A percentile compares a stretch with the other conserved stretches of the same genome.
Conservation (phyloP, 1,140 invertebrate species). For the Lepidurus couesii region DNA sequence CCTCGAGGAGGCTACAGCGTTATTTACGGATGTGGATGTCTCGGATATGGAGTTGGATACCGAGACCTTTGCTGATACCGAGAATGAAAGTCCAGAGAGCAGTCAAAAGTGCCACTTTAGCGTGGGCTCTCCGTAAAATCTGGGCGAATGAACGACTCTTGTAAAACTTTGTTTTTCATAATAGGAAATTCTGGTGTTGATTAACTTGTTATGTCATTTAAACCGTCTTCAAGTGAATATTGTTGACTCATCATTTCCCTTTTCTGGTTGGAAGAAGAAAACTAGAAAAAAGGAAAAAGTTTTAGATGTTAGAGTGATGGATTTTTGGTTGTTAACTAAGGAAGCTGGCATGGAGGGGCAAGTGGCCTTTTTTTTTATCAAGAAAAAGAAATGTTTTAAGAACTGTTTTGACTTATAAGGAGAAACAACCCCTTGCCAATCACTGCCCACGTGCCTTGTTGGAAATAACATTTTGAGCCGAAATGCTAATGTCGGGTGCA, state of each 20-base stretch:
- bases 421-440: not conserved
- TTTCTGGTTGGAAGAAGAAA: not conserved
- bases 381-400: not conserved
- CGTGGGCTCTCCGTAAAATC: conserved; percentile 7
- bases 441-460: conserved; percentile 3
- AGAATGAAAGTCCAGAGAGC: conserved; percentile 23
- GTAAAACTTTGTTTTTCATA: not conserved
- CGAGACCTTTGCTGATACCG: conserved; percentile 39
- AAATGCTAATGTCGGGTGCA: conserved; percentile 6
- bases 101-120: conserved; percentile 26
- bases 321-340: not conserved
- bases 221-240: not conserved
- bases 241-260: not conserved
- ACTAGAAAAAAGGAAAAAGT: not conserved
- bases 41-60: conserved; percentile 42
- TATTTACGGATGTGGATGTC: conserved; percentile 46
- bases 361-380: not conserved
- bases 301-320: not conserved
- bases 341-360: not conserved
- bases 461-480: not conserved
- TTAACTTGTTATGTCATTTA: not conserved
- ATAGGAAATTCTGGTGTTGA: not conserved
- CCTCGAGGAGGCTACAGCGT: conserved; percentile 47
- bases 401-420: not conserved
- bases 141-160: not conserved